Conservation (phyloP, 2,797 vertebrate genomes). For the Platalea minor region DNA sequence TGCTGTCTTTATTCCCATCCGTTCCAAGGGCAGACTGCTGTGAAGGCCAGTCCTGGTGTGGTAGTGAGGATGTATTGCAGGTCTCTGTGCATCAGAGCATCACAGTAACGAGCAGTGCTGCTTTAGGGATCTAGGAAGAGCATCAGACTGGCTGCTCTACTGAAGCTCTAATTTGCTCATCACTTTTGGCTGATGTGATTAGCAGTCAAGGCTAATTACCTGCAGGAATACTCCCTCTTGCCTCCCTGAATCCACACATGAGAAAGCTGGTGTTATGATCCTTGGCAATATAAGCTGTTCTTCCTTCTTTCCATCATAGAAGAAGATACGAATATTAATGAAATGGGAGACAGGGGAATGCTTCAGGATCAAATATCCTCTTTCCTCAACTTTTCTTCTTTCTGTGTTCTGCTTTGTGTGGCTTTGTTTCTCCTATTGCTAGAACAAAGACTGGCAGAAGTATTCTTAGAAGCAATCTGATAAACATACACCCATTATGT, state of each 20-base stretch:
- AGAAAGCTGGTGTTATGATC: constrained; percentile 1
- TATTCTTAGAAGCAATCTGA: background rate
- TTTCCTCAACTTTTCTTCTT: background rate
- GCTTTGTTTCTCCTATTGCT: background rate
- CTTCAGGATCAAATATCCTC: background rate
- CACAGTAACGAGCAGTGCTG: background rate
- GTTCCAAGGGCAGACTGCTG: background rate
- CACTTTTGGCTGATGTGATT: constrained; percentile 51
- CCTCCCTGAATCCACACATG: background rate
- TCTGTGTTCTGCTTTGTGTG: background rate
- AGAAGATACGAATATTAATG: background rate
- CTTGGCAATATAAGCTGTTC: background rate
- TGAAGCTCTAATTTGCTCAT: constrained; percentile 44
- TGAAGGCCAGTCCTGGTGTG: background rate
- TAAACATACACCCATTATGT: background rate
- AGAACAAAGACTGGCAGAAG: background rate
- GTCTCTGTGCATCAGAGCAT: background rate
- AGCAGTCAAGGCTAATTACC: constrained; percentile 54
- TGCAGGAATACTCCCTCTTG: constrained; percentile 26
- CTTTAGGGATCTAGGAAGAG: background rate
- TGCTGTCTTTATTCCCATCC: rapidly evolving
- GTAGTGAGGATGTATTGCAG: background rate
- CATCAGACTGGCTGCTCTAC: constrained; percentile 2
- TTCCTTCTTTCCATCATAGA: background rate
- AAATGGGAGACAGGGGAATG: background rate